These are phyloP conservation scores for Protophormia terraenovae DNA, from an alignment of 2,888 invertebrate species.

Conservation along the genomic window DNA sequence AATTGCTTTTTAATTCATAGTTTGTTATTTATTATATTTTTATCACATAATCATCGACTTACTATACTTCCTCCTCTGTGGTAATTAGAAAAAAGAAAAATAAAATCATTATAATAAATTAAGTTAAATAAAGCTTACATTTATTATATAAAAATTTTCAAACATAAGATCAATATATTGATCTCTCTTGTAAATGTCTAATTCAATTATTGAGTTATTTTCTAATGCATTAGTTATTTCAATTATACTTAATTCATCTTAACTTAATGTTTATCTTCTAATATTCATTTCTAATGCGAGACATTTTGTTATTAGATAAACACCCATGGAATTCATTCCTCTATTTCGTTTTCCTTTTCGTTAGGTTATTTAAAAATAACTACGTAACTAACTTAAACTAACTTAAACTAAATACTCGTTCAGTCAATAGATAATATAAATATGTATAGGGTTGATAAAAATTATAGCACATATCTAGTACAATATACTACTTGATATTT, in stretches of 20 bases:
- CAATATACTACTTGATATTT: no score
- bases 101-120: no score
- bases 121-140: no score
- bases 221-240: constrained; percentile 20
- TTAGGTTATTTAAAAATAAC: not conserved
- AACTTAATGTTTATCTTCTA: constrained; percentile 30
- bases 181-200: not conserved
- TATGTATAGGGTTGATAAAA: no score
- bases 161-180: not conserved
- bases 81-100: no score
- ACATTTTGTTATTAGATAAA: constrained; percentile 49
- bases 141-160: not conserved
- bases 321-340: constrained; percentile 12
- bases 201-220: not conserved
- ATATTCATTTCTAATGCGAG: constrained; percentile 21
- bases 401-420: constrained; percentile 19
- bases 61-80: no score
- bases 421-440: not conserved
- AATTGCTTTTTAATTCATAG: no score
- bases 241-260: constrained; percentile 34
- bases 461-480: not conserved
- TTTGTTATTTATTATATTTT: no score
- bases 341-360: not conserved
- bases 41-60: no score
- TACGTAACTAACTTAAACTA: not conserved